phyloP scores from a whole-genome alignment of 2,113 vertebrate genomes.

The Arothron firmamentum region DNA sequence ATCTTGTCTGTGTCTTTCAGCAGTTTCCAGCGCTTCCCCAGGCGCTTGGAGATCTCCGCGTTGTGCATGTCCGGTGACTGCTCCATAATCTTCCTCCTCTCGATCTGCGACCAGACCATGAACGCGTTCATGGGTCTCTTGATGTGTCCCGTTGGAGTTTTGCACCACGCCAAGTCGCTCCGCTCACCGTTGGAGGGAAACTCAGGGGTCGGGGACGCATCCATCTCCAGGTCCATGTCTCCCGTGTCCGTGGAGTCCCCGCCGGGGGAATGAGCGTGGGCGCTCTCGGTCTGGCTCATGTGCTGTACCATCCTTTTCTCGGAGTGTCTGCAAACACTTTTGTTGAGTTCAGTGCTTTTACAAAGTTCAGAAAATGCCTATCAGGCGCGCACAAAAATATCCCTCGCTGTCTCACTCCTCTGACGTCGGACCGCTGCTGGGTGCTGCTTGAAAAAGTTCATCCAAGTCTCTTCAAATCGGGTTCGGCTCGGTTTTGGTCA shows the following conservation, averaged over 20 bases:
- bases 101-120: conserved; percentile 96
- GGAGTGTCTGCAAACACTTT: conserved; percentile 33
- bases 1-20: conserved; percentile 96
- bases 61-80: conserved; percentile 98
- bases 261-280: conserved; percentile 81
- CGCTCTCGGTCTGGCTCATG: conserved; percentile 86
- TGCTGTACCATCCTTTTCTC: conserved; percentile 85
- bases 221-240: conserved; percentile 92
- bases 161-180: conserved; percentile 93
- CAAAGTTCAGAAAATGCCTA: conserved; percentile 35
- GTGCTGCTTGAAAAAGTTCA: conserved; percentile 50
- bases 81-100: conserved; percentile 96
- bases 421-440: conserved; percentile 7
- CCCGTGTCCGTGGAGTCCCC: conserved; percentile 92
- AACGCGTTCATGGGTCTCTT: conserved; percentile 94
- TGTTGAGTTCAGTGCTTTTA: conserved; percentile 25
- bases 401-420: conserved; percentile 17
- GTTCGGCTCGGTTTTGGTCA: conserved; percentile 9
- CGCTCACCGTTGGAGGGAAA: conserved; percentile 87
- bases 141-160: conserved; percentile 94
- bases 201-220: conserved; percentile 87
- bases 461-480: conserved; percentile 39
- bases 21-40: conserved; percentile 96
- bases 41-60: conserved; percentile 96
- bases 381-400: neutral